Conservation (phyloP, 1,140 invertebrate genomes). For the Lasioglossum baleicum region DNA sequence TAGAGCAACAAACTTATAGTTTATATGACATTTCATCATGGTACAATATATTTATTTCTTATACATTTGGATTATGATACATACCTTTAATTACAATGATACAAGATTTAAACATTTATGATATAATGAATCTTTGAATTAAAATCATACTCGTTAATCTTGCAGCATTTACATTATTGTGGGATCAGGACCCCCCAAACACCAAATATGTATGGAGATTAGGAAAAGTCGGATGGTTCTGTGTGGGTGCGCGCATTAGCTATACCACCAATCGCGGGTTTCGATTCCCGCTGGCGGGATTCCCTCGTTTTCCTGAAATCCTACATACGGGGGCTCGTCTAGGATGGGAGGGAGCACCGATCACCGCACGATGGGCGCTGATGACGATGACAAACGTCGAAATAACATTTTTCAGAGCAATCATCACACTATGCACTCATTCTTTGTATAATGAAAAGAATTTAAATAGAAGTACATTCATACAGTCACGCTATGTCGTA, state of each 20-base stretch:
- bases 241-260: no score
- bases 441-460: slow-evolving; percentile 59
- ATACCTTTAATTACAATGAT: slow-evolving; percentile 75
- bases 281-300: no score
- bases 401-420: slow-evolving; percentile 25
- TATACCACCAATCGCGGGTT: no score
- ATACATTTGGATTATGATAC: slow-evolving; percentile 73
- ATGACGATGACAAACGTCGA: no score
- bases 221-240: no score
- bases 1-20: slow-evolving; percentile 35
- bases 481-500: slow-evolving; percentile 45
- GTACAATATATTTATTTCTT: slow-evolving; percentile 76
- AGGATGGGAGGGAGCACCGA: no score
- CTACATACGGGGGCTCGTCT: no score
- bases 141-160: slow-evolving; percentile 51
- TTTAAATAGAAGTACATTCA: slow-evolving; percentile 64
- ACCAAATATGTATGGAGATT: no score
- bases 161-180: no score
- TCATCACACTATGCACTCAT: slow-evolving; percentile 42
- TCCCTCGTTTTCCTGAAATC: no score
- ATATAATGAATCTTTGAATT: slow-evolving; percentile 73
- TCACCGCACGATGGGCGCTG: no score
- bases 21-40: slow-evolving; percentile 60
- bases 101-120: slow-evolving; percentile 77
- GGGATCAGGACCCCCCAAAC: no score